Base-by-base conservation (phyloP, 2,113 vertebrate genomes). In the Epinephelus fuscoguttatus region DNA sequence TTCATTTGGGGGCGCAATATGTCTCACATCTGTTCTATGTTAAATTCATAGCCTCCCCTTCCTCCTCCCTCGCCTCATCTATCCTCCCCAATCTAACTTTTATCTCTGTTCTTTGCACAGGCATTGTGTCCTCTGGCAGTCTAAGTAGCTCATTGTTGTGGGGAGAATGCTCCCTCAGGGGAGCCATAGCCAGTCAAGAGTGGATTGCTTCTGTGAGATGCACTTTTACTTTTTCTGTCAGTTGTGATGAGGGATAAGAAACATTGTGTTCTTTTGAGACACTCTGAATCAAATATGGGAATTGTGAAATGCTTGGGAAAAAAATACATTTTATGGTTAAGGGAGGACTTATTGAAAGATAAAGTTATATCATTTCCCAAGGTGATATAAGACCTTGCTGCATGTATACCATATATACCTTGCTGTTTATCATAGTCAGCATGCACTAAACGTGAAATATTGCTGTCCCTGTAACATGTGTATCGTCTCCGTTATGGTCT, bases 81-180 rank as follows among this genome's bases (percentile, higher is more conserved):
- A 68, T 68, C 75, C 57, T 82, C 63, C 71, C 76, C 49, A 73
- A 77, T 89, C 84, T 73, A 78, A 85, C 84, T 79, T 90, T 88
- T 88, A 91, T 91, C 81, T 88, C 78, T 68, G 73, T 90, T 82
- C 93, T 87, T 75, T 88, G 86, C 84, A 82, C 84, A 84, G 83
- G 84, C 83, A 61, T 78, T 69, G 79, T 89, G 85, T 92, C 87
- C 87, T 91, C 90, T 93, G 91, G 90, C 91, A 86, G 89, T 90
- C 87, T 90, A 93, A 94, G 92, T 87, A 92, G 89, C 87, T 93
- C 88, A 90, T 91, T 93, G 92, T 93, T 90, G 90, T 87, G 84
- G 77, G 75, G 88, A 84, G 80, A 72, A 63, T 64, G 80, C 70
- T 86, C 78, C 69, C 89, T 88, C 89, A 30, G 69, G 90, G 86